phyloP scores from a whole-genome alignment of 1,140 invertebrate species.

The Procambarus clarkii region DNA sequence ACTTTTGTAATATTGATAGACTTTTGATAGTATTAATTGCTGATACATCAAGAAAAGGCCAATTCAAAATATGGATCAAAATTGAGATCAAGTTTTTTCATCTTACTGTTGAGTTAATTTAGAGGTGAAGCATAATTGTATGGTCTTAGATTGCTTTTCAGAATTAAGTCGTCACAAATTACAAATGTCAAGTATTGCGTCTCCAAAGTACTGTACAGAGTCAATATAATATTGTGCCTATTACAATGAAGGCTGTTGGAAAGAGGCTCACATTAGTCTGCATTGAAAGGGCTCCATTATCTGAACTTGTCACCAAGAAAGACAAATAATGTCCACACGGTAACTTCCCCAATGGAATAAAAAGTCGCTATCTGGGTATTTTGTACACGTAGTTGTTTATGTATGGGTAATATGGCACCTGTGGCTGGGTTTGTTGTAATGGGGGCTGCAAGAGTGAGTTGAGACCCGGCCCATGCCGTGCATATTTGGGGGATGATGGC shows the following conservation, averaged over 20 bases:
- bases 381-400: background rate
- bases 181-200: background rate
- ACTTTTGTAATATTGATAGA: too few species aligned
- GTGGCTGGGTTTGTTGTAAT: slow-evolving; percentile 35
- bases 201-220: background rate
- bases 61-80: too few species aligned
- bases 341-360: background rate
- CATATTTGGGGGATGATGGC: slow-evolving; percentile 17
- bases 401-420: slow-evolving; percentile 31
- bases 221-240: slow-evolving; percentile 5
- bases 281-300: background rate
- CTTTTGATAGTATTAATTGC: too few species aligned
- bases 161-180: background rate
- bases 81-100: too few species aligned
- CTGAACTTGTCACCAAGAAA: background rate
- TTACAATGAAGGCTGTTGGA: slow-evolving; percentile 11
- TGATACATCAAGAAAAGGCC: too few species aligned
- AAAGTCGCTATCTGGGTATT: background rate
- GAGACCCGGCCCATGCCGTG: background rate
- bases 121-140: background rate
- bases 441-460: slow-evolving; percentile 2
- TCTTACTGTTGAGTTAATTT: too few species aligned
- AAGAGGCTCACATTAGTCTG: background rate
- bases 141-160: background rate
- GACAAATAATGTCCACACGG: background rate